Percentiles rank a stretch among this genome's conserved stretches.
Conservation (phyloP, 2,113 vertebrate genomes). For the Chascanopsetta lugubris region DNA sequence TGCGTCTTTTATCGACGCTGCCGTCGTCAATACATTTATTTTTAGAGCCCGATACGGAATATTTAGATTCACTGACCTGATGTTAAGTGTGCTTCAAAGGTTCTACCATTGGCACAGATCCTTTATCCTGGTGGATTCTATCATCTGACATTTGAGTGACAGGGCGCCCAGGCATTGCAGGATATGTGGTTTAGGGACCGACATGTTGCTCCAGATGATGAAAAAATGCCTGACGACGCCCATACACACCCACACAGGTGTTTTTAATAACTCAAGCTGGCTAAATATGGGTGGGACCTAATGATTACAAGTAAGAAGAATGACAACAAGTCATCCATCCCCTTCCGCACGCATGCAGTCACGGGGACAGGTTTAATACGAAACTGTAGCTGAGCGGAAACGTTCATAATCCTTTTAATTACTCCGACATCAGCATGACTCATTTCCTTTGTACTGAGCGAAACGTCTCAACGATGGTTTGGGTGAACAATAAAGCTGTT, state of each 20-base stretch:
- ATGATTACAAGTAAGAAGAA: neutral
- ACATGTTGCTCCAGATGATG: neutral
- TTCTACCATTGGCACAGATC: neutral
- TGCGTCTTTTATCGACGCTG: neutral
- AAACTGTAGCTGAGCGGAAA: neutral
- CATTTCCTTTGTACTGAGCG: neutral
- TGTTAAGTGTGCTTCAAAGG: neutral
- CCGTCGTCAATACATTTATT: slow-evolving; percentile 16
- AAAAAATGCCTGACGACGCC: neutral
- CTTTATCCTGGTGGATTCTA: neutral
- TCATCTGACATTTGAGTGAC: neutral
- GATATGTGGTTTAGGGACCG: neutral
- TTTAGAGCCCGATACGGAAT: neutral
- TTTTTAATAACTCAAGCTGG: neutral
- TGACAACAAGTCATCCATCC: neutral
- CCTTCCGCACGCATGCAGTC: neutral
- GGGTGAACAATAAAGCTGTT: no score
- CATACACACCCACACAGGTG: neutral
- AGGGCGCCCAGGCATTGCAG: neutral
- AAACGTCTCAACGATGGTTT: neutral
- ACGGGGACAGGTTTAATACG: neutral
- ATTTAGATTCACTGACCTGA: neutral
- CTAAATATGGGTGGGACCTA: neutral
- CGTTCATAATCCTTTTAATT: neutral
- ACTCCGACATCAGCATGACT: neutral